Percentiles rank a stretch among this genome's conserved stretches.
These are phyloP conservation scores for Rhombomys opimus DNA, from an alignment of 2,113 vertebrate genomes.

Conservation along the genomic window DNA sequence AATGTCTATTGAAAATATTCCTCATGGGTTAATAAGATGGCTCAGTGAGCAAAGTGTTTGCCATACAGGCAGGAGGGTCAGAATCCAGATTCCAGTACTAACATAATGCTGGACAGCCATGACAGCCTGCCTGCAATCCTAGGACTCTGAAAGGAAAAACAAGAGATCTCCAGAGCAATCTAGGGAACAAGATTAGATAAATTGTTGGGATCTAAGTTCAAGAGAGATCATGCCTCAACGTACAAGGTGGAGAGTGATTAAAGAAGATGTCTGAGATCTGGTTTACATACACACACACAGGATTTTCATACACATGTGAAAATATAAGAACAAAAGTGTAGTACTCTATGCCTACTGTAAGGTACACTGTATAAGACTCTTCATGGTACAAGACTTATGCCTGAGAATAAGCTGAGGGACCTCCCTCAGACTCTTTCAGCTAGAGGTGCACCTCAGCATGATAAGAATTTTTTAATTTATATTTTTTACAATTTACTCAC, in stretches of 20 bases:
- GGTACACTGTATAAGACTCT: neutral
- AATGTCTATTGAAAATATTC: neutral
- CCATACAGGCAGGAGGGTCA: neutral
- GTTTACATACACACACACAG: neutral
- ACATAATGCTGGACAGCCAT: neutral
- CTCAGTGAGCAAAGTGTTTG: neutral
- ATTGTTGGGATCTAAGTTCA: neutral
- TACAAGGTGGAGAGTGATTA: neutral
- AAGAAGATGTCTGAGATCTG: neutral
- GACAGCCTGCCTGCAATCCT: neutral
- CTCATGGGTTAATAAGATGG: neutral
- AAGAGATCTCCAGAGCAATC: no score
- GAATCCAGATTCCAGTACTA: neutral
- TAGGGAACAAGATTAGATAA: neutral
- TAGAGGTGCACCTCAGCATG: neutral
- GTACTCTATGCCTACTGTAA: neutral
- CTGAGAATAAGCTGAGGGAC: neutral
- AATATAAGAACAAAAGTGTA: neutral
- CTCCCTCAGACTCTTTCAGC: neutral
- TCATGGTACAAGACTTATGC: neutral
- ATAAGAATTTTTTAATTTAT: no score
- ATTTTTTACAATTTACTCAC: no score
- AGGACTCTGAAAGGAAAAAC: neutral
- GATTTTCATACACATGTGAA: neutral
- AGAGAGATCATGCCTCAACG: neutral